Percentiles rank a stretch among this genome's conserved stretches.
phyloP scores from a whole-genome alignment of 2,113 vertebrate genomes.

The Cichladusa arquata region DNA sequence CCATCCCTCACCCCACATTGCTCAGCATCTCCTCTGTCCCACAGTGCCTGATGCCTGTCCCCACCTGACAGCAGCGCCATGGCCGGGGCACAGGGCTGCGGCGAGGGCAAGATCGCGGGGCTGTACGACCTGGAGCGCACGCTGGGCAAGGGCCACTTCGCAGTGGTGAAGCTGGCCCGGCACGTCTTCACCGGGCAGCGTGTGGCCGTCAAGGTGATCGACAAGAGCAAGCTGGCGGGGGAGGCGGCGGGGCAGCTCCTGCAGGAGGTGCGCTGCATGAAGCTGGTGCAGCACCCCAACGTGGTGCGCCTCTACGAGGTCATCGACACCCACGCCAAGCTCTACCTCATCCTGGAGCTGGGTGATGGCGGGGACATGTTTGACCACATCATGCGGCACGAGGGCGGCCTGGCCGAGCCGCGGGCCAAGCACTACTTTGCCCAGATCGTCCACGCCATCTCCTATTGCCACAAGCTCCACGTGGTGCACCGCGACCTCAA shows the following conservation, averaged over 20 bases:
- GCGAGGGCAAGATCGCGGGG: constrained; percentile 79
- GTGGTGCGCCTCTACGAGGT: constrained; percentile 89
- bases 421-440: constrained; percentile 84
- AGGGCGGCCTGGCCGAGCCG: constrained; percentile 78
- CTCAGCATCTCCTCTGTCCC: neutral
- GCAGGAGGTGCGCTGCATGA: constrained; percentile 90
- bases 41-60: constrained; percentile 22
- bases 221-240: constrained; percentile 84
- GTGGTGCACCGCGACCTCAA: constrained; percentile 90
- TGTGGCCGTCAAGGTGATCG: constrained; percentile 89
- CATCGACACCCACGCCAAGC: constrained; percentile 86
- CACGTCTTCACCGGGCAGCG: constrained; percentile 84
- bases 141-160: constrained; percentile 86
- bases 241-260: constrained; percentile 82
- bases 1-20: rapidly evolving
- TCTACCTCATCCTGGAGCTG: constrained; percentile 90
- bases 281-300: constrained; percentile 88
- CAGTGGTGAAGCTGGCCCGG: constrained; percentile 84
- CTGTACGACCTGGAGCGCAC: constrained; percentile 86
- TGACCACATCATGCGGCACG: constrained; percentile 87
- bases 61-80: constrained; percentile 27
- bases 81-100: constrained; percentile 58
- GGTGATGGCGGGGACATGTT: constrained; percentile 87
- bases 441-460: constrained; percentile 85
- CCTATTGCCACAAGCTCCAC: constrained; percentile 87